Conservation (phyloP, 2,797 vertebrate genomes). For the Paguma larvata region DNA sequence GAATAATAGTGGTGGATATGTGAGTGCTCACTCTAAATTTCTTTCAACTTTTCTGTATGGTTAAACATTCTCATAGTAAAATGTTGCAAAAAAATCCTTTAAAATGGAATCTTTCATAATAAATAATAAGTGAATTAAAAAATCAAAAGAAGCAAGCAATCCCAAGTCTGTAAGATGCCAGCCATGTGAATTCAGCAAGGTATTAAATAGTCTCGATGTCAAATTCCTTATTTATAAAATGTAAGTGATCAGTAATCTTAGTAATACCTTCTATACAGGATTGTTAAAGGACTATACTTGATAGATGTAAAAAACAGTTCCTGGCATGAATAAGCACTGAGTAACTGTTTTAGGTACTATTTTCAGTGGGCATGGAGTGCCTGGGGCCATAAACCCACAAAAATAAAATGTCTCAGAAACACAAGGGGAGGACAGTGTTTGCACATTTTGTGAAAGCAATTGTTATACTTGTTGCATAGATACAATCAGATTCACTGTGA, state of each 20-base stretch:
- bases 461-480: background rate
- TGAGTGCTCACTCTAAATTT: background rate
- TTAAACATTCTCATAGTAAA: background rate
- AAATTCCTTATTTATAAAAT: constrained; percentile 59
- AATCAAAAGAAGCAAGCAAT: background rate
- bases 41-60: background rate
- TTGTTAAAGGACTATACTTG: background rate
- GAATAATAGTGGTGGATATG: background rate
- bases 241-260: constrained; percentile 18
- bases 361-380: background rate
- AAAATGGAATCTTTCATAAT: background rate
- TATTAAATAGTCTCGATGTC: background rate
- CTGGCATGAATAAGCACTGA: background rate
- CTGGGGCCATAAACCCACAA: constrained; percentile 18
- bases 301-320: background rate
- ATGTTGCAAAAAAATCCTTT: background rate
- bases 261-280: background rate
- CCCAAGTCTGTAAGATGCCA: background rate
- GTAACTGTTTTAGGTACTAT: constrained; percentile 4
- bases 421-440: background rate
- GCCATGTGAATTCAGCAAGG: background rate
- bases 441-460: background rate
- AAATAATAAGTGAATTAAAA: background rate
- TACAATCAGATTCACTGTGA: background rate
- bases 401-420: constrained; percentile 45